A percentile compares a stretch with the other conserved stretches of the same genome.
These are phyloP conservation scores for Psettodes erumei DNA, from an alignment of 2,113 vertebrate genomes.

Conservation along the genomic window DNA sequence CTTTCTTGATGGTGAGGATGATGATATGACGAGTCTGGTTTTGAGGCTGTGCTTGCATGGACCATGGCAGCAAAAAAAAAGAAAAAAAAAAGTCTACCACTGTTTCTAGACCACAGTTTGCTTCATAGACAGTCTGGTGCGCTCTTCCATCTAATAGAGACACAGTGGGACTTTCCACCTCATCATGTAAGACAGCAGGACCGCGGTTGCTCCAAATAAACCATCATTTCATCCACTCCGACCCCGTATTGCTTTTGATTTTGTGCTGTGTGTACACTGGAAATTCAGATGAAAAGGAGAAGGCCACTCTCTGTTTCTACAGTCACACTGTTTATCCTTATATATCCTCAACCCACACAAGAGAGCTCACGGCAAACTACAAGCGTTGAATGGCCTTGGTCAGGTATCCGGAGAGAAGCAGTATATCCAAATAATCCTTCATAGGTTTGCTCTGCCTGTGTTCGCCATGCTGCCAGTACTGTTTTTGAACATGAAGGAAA, in stretches of 20 bases:
- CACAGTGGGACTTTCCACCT: conserved; percentile 14
- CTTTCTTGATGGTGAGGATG: conserved; percentile 23
- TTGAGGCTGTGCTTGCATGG: background rate
- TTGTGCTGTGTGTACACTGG: background rate
- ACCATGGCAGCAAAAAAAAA: too few species aligned
- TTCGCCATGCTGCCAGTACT: background rate
- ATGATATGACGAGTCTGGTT: conserved; percentile 6
- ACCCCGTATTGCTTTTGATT: background rate
- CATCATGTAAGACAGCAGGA: conserved; percentile 22
- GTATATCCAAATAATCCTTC: conserved; percentile 35
- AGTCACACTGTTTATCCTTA: conserved; percentile 18
- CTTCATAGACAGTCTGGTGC: conserved; percentile 1
- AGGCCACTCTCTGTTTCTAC: background rate
- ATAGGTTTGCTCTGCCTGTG: background rate
- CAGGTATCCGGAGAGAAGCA: conserved; percentile 42
- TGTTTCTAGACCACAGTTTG: background rate
- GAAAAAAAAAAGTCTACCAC: background rate
- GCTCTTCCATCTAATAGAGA: conserved; percentile 2
- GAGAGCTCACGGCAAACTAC: conserved; percentile 19
- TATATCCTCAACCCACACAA: conserved; percentile 43
- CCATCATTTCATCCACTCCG: background rate
- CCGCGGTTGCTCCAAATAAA: conserved; percentile 28
- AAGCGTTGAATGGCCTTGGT: conserved; percentile 20
- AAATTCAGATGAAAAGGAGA: conserved; percentile 36
- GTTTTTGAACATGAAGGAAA: background rate